A percentile compares a stretch with the other conserved stretches of the same genome.
Conservation (phyloP, 2,797 vertebrate species). For the Anisognathus igniventris region DNA sequence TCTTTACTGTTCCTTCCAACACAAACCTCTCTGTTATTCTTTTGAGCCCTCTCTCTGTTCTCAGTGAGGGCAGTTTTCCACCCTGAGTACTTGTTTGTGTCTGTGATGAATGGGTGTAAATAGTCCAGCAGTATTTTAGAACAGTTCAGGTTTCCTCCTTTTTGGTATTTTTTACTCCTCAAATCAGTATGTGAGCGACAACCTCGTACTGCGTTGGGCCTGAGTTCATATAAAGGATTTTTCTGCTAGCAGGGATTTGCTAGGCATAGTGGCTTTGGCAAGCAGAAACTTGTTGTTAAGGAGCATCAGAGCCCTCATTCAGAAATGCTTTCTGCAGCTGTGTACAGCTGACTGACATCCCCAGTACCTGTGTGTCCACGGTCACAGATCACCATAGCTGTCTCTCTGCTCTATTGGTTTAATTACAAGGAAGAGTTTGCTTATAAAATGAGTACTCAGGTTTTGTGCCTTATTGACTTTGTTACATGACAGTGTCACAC, state of each 20-base stretch:
- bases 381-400: background rate
- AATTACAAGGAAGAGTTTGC: constrained; percentile 46
- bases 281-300: background rate
- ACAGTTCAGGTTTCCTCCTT: background rate
- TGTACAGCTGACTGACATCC: background rate
- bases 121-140: background rate
- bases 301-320: background rate
- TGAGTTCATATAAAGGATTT: background rate
- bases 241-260: background rate
- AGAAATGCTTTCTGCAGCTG: background rate
- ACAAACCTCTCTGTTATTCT: background rate
- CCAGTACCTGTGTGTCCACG: background rate
- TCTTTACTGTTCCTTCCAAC: background rate
- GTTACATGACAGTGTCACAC: background rate
- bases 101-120: background rate
- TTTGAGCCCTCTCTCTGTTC: background rate
- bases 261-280: background rate
- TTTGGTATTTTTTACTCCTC: background rate
- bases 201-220: background rate
- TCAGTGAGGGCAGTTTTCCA: background rate
- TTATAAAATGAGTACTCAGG: constrained; percentile 25
- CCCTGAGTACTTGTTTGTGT: background rate
- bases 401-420: constrained; percentile 39
- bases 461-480: constrained; percentile 38
- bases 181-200: background rate